Base-by-base conservation (phyloP, 2,888 invertebrate genomes). In the Ophion obscuratus region DNA sequence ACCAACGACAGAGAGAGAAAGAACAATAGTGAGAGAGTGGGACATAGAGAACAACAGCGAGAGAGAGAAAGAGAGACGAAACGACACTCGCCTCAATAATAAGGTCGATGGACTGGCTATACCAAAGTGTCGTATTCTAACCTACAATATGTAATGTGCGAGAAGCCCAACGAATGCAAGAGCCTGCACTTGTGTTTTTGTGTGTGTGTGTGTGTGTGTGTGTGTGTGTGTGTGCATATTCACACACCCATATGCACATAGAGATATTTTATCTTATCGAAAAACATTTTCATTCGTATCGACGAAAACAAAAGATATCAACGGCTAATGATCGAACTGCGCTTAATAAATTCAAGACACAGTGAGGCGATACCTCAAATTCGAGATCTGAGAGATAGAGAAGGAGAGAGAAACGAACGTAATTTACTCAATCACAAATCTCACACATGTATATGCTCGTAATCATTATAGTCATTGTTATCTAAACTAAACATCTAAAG, bases 61-160 rank as follows among this genome's bases (percentile, higher is more conserved):
- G 66, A 53, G 53, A 36, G 62, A 14, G 64, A 53, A 64, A 53
- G 61, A 44, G 47, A 44, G 62, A 71, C 61, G 57, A 17, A 14
- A 14, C 53, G 53, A 59, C 73, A 68, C 67, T 61, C 27, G 36
- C 24, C 61, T 76, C 53, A 68, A 78, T 81, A 81, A 81, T 84
- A 84, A 67, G 84, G 86, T 86, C 83, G 77, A 81, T 76, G 86
- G 77, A 78, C 83, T 81, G 83, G 78, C 84, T 81, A 74, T 67
- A 67, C 66, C 61, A 81, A 81, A 84, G 74, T 47, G 53, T 57
- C 47, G 36, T 81, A 70, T 62, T 57, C 68, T 81, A 47, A 53
- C 67, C 78, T 75, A 64, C 62, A 62, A n/a, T 17, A 75, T 31
- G 76, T 70, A 36, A 75, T 31, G 76, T 70, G 53, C 78, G 74